phyloP scores from a whole-genome alignment of 2,113 vertebrate species.

The Takifugu bimaculatus region DNA sequence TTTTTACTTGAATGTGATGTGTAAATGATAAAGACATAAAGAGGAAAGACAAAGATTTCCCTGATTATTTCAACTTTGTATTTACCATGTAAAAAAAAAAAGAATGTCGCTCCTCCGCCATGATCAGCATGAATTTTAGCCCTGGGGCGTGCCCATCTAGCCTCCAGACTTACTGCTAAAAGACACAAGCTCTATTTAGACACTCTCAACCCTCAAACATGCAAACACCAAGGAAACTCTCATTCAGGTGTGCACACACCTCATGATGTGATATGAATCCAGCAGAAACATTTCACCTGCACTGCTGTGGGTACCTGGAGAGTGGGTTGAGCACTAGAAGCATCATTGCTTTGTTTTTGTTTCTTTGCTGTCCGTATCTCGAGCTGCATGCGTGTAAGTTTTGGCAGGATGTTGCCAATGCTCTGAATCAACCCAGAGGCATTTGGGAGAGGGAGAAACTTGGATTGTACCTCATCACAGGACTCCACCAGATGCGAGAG shows the following conservation, averaged over 20 bases:
- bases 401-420: constrained; percentile 52
- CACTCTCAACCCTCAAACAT: constrained; percentile 30
- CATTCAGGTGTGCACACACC: constrained; percentile 37
- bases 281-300: constrained; percentile 24
- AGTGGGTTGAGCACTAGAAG: neutral
- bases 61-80: too few relatives aligned
- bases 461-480: constrained; percentile 61
- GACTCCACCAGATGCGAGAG: constrained; percentile 70
- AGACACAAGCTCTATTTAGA: constrained; percentile 48
- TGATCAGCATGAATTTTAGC: constrained; percentile 16
- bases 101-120: neutral
- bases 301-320: constrained; percentile 5
- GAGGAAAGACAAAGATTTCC: too few relatives aligned
- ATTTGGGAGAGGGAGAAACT: constrained; percentile 41
- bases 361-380: constrained; percentile 33
- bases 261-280: constrained; percentile 49
- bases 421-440: constrained; percentile 45
- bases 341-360: constrained; percentile 18
- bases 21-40: too few relatives aligned
- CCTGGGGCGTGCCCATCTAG: neutral
- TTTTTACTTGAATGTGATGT: too few relatives aligned
- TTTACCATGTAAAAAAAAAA: too few relatives aligned
- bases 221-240: constrained; percentile 24
- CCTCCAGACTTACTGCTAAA: constrained; percentile 35
- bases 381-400: constrained; percentile 38